Evolutionary conservation across 2,888 invertebrate genomes (phyloP).

Genomic region (Lepetodrilus schrolli): DNA sequence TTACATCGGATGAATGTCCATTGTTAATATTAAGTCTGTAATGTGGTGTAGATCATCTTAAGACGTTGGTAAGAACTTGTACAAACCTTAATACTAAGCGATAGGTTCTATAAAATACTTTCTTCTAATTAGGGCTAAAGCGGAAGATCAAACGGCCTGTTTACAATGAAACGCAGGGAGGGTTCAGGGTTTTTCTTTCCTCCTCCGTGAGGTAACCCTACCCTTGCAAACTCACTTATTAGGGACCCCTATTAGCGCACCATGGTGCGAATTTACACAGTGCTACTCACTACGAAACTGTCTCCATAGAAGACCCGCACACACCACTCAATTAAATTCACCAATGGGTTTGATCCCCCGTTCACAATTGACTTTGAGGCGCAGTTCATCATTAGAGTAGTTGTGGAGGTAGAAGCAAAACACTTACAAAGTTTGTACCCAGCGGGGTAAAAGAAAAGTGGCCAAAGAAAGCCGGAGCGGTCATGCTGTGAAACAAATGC

Average conservation of each 20-base stretch:
- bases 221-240: slow-evolving; percentile 17
- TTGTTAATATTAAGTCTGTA: slow-evolving; percentile 15
- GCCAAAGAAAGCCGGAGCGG: background rate
- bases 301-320: background rate
- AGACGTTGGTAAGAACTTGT: slow-evolving; percentile 18
- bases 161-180: background rate
- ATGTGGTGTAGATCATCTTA: background rate
- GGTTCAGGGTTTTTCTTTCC: background rate
- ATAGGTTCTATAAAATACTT: background rate
- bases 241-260: background rate
- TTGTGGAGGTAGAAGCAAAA: slow-evolving; percentile 8
- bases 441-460: background rate
- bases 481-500: background rate
- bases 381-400: slow-evolving; percentile 24
- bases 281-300: slow-evolving; percentile 7
- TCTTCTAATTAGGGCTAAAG: slow-evolving; percentile 9
- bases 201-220: slow-evolving; percentile 19
- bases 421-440: slow-evolving; percentile 27
- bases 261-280: slow-evolving; percentile 33
- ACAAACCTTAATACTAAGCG: background rate
- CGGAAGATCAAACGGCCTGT: slow-evolving; percentile 18
- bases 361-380: slow-evolving; percentile 30
- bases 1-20: background rate
- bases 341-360: slow-evolving; percentile 1
- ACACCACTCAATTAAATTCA: slow-evolving; percentile 31